Evolutionary conservation across 2,797 vertebrate species (phyloP), one percentile per base, ranked within the genome.

Genomic region (Dendrocincla tyrannina): DNA sequence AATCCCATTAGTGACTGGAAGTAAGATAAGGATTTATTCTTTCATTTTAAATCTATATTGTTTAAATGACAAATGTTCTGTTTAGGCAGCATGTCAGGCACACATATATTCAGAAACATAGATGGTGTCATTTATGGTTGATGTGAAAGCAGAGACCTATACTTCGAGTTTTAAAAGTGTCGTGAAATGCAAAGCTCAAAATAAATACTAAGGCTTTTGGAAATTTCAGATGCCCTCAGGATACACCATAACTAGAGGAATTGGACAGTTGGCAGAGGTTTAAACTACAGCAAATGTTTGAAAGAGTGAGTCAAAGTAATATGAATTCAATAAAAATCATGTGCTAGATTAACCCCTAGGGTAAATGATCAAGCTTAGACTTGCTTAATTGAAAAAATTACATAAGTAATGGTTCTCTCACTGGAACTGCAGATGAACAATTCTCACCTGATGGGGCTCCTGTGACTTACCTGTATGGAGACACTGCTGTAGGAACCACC

Each of bases 401-500:
- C 18, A 11, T 7, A 46, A 73, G 11, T n/a, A 52, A 7, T 32
- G 28, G 13, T n/a, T 88, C 2, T 84, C 12, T 91, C 19, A 25
- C 4, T 42, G 77, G 49, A 93, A 58, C 1, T 20, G 55, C n/a
- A 89, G 32, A 35, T 5, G 16, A 87, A 56, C 28, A 3, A 25
- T 12, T 90, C 24, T 85, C 67, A 87, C 24, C 49, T 77, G 44
- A 32, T 41, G 75, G 55, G 6, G 17, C 7, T 90, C 37, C 72
- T 68, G 47, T 75, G 12, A 92, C 97, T 98, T 97, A 99, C 99
- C 99, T 99, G 99, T 98, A 99, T 99, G 84, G 99, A 99, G 86
- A 99, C 99, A 2, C 99, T 99, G 98, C 99, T 99, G 86, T 99
- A 99, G 52, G 99, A 99, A 23, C 99, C 99, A 0, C 99, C 99